Evolutionary conservation across 1,140 invertebrate species (phyloP), one percentile per base, ranked within the genome.

Genomic region (Hermetia illucens): DNA sequence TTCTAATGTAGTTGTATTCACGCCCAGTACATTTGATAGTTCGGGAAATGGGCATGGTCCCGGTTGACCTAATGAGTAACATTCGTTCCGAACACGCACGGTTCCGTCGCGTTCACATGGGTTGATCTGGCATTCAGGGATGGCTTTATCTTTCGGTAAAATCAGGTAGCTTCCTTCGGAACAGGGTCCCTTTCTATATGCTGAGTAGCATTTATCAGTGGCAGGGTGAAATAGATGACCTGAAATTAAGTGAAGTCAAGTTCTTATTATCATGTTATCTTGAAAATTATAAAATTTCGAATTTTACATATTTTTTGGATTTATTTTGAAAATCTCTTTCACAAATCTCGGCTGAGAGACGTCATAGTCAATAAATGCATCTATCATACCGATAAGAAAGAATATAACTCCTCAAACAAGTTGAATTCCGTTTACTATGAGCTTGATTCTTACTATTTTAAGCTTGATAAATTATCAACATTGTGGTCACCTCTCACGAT

Each of bases 111-210:
- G 39, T 4, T 17, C 9, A 44, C 77, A 82, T 0, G 68, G 66
- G 62, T 80, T 80, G 4, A 39, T 41, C 2, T 55, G 55, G 46
- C 78, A 82, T 34, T 62, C 58, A 0, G 77, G 74, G 18, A 70
- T 58, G 0, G 63, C 53, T 16, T 67, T 61, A 33, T 64, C 58
- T 17, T 55, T 41, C 3, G 57, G 55, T 3, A 80, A 56, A 13
- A 75, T 52, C 9, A 79, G 50, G 44, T 74, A 72, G 31, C 78
- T 44, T 0, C 56, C 56, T 0, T 39, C 5, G 4, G 49, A 30
- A 48, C 79, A 82, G 0, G 77, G 77, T 0, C 77, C 78, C 49
- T 65, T 66, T 15, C 57, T 55, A 43, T 68, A 80, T 0, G 71
- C 72, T 33, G 67, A 62, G 57, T 70, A 68, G 42, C 79, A 82